A percentile compares a stretch with the other conserved stretches of the same genome.
Evolutionary conservation across 2,113 vertebrate species (phyloP).

Genomic region (Otocyon megalotis): DNA sequence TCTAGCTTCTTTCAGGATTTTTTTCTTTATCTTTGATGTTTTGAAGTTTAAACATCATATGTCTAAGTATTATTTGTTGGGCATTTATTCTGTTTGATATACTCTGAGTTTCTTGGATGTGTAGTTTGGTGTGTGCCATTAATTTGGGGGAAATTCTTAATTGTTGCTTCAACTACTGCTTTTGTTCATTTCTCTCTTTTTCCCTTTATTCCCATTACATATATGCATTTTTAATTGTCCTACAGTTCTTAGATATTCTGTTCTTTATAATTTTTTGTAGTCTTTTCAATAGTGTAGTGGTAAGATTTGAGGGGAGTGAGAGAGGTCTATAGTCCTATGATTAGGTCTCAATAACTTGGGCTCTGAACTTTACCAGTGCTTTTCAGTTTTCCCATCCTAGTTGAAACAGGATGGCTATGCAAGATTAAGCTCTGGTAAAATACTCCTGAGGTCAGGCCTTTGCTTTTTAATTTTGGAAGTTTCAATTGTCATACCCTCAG

Average conservation of each 20-base stretch:
- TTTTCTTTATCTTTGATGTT: slow-evolving; percentile 6
- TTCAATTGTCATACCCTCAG: not conserved
- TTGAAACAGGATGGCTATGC: too few species aligned
- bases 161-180: not conserved
- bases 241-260: not conserved
- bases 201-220: not conserved
- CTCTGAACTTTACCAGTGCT: not conserved
- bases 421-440: too few species aligned
- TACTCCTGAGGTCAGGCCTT: too few species aligned
- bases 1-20: not conserved
- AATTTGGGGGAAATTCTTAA: not conserved
- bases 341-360: not conserved
- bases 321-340: not conserved
- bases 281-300: not conserved
- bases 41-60: not conserved
- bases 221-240: not conserved
- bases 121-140: not conserved
- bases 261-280: not conserved
- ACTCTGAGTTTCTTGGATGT: not conserved
- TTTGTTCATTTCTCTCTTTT: not conserved
- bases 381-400: not conserved
- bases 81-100: not conserved
- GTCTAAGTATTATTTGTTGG: not conserved
- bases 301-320: not conserved
- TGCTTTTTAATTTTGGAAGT: not conserved